These are phyloP conservation scores for Sinella curviseta DNA, from an alignment of 1,140 invertebrate genomes.

Conservation along the genomic window DNA sequence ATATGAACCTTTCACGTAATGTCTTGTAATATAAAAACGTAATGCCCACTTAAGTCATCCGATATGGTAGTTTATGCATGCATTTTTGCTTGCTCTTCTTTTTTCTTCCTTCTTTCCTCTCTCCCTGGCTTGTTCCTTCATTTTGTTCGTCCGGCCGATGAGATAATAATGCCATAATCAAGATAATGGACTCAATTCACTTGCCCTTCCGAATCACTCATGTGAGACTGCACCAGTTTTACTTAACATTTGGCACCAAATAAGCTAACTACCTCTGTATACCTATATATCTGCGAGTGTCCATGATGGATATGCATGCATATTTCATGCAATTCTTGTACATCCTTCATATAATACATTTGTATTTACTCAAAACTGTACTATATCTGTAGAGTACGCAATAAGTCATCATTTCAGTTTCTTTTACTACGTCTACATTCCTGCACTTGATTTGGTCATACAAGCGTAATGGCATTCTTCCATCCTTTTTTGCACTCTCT, in stretches of 20 bases:
- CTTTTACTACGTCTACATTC: too few species aligned
- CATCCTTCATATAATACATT: background rate
- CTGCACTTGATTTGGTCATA: too few species aligned
- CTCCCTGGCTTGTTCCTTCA: background rate
- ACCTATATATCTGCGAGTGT: background rate
- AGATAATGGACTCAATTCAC: constrained; percentile 24
- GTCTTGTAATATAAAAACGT: background rate
- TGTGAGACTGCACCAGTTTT: constrained; percentile 15
- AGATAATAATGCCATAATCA: constrained; percentile 25
- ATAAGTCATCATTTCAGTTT: too few species aligned
- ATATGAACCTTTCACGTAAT: too few species aligned
- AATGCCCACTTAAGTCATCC: constrained; percentile 5
- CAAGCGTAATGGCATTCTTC: too few species aligned
- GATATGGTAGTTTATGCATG: constrained; percentile 16
- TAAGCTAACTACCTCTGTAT: background rate
- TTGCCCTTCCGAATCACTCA: constrained; percentile 18
- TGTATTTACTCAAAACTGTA: too few species aligned
- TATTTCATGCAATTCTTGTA: background rate
- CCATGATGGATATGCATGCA: background rate
- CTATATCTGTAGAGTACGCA: too few species aligned
- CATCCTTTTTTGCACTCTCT: too few species aligned
- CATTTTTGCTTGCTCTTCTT: background rate
- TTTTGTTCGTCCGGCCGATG: constrained; percentile 19
- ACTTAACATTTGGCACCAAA: constrained; percentile 12
- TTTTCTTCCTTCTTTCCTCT: background rate